Evolutionary conservation across 2,113 vertebrate genomes (phyloP).

Genomic region (Muscicapa adusta): DNA sequence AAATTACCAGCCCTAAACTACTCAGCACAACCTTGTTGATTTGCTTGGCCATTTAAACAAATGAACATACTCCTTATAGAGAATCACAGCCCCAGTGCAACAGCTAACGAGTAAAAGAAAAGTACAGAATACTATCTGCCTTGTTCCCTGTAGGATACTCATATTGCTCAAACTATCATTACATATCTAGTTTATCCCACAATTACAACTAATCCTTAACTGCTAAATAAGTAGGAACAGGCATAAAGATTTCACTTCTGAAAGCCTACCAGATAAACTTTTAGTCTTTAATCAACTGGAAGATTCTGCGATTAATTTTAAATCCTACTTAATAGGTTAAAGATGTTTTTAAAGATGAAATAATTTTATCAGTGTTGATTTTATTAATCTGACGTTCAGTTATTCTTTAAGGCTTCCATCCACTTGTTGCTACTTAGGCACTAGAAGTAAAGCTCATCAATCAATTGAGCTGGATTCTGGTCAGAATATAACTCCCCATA

Average conservation of each 20-base stretch:
- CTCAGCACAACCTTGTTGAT: background rate
- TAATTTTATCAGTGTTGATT: background rate
- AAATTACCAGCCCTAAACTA: background rate
- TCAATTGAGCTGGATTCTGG: background rate
- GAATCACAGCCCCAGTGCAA: background rate
- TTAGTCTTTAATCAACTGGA: background rate
- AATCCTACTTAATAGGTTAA: background rate
- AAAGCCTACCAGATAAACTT: background rate
- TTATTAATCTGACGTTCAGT: background rate
- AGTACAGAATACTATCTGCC: background rate
- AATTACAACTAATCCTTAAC: background rate
- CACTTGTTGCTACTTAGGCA: slow-evolving; percentile 28
- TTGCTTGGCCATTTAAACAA: background rate
- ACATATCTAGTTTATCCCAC: background rate
- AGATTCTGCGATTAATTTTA: slow-evolving; percentile 3
- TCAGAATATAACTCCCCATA: background rate
- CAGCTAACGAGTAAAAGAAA: background rate
- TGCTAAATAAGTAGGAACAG: background rate
- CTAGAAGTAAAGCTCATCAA: background rate
- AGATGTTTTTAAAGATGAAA: background rate
- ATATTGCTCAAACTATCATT: background rate
- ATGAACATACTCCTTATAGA: background rate
- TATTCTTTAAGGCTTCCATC: background rate
- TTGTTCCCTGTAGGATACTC: background rate
- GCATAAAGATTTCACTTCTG: background rate